Evolutionary conservation across 1,140 invertebrate genomes (phyloP), one percentile per base, ranked within the genome.

Genomic region (Drosophila navojoa): DNA sequence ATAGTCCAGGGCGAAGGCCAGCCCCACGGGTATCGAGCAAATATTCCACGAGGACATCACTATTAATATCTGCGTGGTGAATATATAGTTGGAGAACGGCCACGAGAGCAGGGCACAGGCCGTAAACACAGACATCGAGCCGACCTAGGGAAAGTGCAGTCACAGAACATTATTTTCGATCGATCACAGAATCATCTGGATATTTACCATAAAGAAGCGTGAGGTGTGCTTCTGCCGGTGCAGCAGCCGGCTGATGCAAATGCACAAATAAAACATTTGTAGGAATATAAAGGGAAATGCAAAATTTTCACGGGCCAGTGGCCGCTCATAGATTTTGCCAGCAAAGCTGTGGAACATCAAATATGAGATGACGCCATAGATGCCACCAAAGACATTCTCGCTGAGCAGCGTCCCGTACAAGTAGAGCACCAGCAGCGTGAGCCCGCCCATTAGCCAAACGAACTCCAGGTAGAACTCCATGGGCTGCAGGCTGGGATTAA

Each of bases 391-490:
- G 0, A 91, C 69, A 70, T 91, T 92, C 42, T 90, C 80, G 63
- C 90, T 91, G 3, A 92, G 62, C 66, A 92, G 77, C 1, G 90
- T 80, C 0, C 90, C 89, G 57, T 92, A 92, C 16, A 92, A 57
- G 60, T 92, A 92, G 11, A 92, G 73, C 15, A 91, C 75, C 44
- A 92, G 79, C 40, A 92, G 55, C 1, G 91, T 91, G n/a, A 92
- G 40, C 5, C 91, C 91, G 16, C 91, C 91, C 75, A 92, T 79
- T 0, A 91, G 63, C 91, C 91, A 92, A 38, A 91, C 85, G 45
- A 84, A 90, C 61, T 92, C 91, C 5, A 92, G 79, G 32, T 92
- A 92, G 58, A 92, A 92, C 55, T 90, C 76, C 77, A 92, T 90
- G 5, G 90, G 77, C 55, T 92, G 87, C 10, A 91, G 55, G 11